These are phyloP conservation scores for Montipora capricornis DNA, from an alignment of 64 coral and sea anemone genomes.

Conservation along the genomic window DNA sequence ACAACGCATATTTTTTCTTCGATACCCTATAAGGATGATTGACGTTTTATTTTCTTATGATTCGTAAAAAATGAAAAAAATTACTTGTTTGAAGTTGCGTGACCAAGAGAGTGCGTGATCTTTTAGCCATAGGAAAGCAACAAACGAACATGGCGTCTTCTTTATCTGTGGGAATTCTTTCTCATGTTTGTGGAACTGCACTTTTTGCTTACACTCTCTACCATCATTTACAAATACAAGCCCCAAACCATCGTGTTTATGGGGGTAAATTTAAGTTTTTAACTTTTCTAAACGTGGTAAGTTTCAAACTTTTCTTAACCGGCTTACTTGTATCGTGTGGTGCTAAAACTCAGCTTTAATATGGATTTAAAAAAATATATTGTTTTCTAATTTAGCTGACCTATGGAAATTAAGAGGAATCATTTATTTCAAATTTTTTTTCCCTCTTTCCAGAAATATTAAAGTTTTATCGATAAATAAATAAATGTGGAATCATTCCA, in stretches of 20 bases:
- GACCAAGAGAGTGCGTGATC: background rate
- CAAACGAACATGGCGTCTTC: conserved; percentile 13
- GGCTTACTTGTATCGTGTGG: conserved; percentile 15
- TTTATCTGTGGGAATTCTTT: background rate
- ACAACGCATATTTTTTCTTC: too few relatives aligned
- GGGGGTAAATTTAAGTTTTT: conserved; percentile 71
- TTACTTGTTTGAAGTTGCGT: background rate
- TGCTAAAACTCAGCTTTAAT: too few relatives aligned
- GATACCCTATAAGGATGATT: too few relatives aligned
- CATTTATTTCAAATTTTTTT: too few relatives aligned
- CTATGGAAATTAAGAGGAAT: too few relatives aligned
- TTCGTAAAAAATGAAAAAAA: too few relatives aligned
- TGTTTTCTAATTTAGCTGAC: too few relatives aligned
- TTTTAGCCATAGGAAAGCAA: background rate
- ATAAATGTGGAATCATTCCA: too few relatives aligned
- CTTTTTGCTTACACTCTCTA: conserved; percentile 13
- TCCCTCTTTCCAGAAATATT: too few relatives aligned
- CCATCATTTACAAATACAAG: background rate
- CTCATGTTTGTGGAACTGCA: background rate
- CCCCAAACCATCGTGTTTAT: background rate
- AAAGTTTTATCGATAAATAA: too few relatives aligned
- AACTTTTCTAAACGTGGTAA: conserved; percentile 67
- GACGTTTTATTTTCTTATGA: too few relatives aligned
- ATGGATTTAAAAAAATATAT: too few relatives aligned
- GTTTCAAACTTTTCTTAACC: background rate